These are phyloP conservation scores for Eufriesea mexicana DNA, from an alignment of 1,140 invertebrate genomes.

Conservation along the genomic window DNA sequence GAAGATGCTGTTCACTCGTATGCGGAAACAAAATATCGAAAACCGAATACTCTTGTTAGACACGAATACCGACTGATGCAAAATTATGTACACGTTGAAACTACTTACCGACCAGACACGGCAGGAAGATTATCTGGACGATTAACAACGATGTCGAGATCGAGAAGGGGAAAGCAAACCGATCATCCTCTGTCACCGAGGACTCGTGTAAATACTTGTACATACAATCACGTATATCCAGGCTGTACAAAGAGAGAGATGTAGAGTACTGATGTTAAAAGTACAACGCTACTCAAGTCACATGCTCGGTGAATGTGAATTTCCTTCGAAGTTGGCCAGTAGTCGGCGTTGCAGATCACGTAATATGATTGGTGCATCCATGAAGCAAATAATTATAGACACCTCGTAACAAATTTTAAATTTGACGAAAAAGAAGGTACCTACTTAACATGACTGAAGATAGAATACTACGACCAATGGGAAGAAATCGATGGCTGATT, in stretches of 20 bases:
- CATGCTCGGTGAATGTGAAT: slow-evolving; percentile 44
- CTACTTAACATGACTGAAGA: background rate
- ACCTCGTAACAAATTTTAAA: background rate
- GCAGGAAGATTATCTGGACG: background rate
- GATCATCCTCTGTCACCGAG: background rate
- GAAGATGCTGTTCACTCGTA: background rate
- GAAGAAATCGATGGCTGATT: background rate
- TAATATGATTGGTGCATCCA: background rate
- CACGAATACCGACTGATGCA: background rate
- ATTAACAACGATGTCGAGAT: background rate
- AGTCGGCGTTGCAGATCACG: slow-evolving; percentile 50
- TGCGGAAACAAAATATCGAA: background rate
- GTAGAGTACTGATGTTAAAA: slow-evolving; percentile 73
- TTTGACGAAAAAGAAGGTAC: background rate
- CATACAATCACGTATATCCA: slow-evolving; percentile 14
- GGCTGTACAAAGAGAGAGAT: slow-evolving; percentile 49
- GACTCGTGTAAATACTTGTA: slow-evolving; percentile 30
- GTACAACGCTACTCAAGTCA: slow-evolving; percentile 66
- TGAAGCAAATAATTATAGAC: background rate
- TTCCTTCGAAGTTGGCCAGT: slow-evolving; percentile 18
- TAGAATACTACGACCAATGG: background rate
- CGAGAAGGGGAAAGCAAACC: background rate
- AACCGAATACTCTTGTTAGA: too few species aligned
- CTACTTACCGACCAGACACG: background rate
- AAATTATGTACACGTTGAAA: too few species aligned